Percentiles rank a stretch among this genome's conserved stretches.
These are phyloP conservation scores for Leptinotarsa tumamoca DNA, from an alignment of 2,888 invertebrate species.

Conservation along the genomic window DNA sequence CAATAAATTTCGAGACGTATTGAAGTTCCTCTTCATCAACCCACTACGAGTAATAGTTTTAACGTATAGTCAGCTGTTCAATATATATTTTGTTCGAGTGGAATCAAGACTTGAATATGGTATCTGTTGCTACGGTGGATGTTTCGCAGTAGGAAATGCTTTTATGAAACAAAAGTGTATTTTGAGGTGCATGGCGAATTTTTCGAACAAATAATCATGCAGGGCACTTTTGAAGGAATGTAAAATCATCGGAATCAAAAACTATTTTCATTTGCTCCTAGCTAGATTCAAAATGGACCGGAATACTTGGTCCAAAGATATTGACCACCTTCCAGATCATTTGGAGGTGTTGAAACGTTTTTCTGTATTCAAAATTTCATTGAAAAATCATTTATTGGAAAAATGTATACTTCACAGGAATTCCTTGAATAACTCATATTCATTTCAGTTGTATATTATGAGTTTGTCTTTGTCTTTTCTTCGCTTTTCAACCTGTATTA, in stretches of 20 bases:
- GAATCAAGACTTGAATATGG: neutral
- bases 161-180: neutral
- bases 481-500: no score
- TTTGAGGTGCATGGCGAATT: neutral
- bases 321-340: neutral
- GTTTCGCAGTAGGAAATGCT: neutral
- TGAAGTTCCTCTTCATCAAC: conserved; percentile 11
- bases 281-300: neutral
- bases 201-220: neutral
- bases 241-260: neutral
- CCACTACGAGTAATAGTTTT: neutral
- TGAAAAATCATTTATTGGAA: neutral
- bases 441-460: no score
- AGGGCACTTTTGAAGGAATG: neutral
- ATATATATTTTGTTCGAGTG: neutral
- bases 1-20: conserved; percentile 2
- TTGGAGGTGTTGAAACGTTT: neutral
- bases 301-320: neutral
- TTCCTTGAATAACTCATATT: no score
- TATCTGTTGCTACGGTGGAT: neutral
- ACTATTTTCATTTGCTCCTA: neutral
- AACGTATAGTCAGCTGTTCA: neutral
- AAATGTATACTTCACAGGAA: no score
- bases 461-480: no score
- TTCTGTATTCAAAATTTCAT: neutral